Evolutionary conservation across 2,113 vertebrate genomes (phyloP).

Genomic region (Syrmaticus mikado): DNA sequence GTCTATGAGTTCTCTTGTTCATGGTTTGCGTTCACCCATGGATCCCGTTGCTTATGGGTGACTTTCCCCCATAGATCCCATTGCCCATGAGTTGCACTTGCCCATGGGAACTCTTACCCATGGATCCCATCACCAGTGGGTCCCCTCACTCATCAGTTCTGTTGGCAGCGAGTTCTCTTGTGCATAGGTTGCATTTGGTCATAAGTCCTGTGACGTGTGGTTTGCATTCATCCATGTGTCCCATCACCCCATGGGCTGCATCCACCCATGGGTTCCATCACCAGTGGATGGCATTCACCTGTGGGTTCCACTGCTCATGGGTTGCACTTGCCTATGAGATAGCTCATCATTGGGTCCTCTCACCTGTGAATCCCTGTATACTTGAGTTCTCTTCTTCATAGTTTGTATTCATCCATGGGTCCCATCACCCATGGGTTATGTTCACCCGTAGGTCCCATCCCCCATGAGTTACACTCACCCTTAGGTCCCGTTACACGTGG

Average conservation of each 20-base stretch:
- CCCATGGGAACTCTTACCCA: neutral
- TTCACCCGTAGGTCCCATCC: neutral
- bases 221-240: neutral
- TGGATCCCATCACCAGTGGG: too few relatives aligned
- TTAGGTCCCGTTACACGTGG: neutral
- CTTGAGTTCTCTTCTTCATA: neutral
- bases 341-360: neutral
- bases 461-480: neutral
- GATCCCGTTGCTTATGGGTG: too few relatives aligned
- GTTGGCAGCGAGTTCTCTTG: too few relatives aligned
- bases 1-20: neutral
- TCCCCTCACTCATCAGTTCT: too few relatives aligned
- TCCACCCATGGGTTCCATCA: neutral
- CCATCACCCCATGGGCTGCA: neutral
- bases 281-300: rapidly evolving
- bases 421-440: too few relatives aligned
- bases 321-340: neutral
- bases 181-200: too few relatives aligned
- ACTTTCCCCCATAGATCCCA: neutral
- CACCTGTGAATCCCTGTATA: too few relatives aligned
- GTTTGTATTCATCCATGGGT: too few relatives aligned
- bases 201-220: neutral
- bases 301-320: neutral
- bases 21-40: too few relatives aligned
- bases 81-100: neutral